These are phyloP conservation scores for Mesorhabditis spiculigera DNA, from an alignment of 2,888 invertebrate species.

Conservation along the genomic window DNA sequence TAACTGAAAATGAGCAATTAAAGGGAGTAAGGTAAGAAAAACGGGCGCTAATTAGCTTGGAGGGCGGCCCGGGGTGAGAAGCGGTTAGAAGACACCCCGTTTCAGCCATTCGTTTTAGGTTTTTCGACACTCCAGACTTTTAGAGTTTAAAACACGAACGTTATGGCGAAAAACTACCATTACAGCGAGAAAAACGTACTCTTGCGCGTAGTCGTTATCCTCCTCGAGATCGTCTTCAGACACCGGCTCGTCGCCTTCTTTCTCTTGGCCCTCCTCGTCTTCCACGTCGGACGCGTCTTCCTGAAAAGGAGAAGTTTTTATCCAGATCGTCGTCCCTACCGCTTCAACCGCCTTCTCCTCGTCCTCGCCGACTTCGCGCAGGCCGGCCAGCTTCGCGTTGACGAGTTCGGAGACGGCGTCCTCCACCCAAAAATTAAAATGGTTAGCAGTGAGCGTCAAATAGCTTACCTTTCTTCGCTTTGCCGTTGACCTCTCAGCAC, in stretches of 20 bases:
- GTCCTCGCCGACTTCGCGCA: constrained; percentile 27
- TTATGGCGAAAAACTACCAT: neutral
- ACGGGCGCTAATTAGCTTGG: neutral
- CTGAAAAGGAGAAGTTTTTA: constrained; percentile 15
- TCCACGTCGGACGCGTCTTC: constrained; percentile 20
- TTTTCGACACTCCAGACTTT: neutral
- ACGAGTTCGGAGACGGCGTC: constrained; percentile 10
- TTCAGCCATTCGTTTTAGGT: neutral
- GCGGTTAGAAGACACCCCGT: neutral
- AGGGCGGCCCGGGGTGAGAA: no score
- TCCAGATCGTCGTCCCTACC: constrained; percentile 21
- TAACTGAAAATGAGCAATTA: constrained; percentile 35
- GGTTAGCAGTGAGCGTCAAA: neutral
- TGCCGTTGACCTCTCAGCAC: constrained; percentile 12
- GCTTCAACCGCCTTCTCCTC: constrained; percentile 24
- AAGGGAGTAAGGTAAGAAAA: neutral
- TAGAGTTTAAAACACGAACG: neutral
- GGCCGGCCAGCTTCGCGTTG: constrained; percentile 26
- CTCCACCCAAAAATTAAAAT: neutral
- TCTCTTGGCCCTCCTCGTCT: constrained; percentile 26
- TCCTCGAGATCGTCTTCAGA: constrained; percentile 55
- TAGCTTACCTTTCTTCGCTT: constrained; percentile 22
- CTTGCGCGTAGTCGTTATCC: constrained; percentile 52
- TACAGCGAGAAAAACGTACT: neutral
- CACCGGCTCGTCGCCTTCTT: constrained; percentile 22